Evolutionary conservation across 2,113 vertebrate species (phyloP).

Genomic region (Emydocephalus ijimae): DNA sequence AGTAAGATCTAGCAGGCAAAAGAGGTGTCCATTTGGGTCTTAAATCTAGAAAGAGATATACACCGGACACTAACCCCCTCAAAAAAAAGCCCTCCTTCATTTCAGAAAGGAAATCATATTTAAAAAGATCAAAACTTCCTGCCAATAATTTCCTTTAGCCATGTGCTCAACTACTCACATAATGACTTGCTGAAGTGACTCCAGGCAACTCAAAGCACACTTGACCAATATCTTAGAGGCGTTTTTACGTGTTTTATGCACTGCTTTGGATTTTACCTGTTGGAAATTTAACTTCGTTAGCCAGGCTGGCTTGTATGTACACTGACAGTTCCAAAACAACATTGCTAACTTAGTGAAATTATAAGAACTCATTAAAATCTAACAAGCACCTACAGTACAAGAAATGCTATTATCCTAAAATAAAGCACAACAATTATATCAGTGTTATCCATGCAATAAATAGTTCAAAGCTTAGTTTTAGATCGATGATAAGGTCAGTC

Average conservation of each 20-base stretch:
- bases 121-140: not conserved
- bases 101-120: not conserved
- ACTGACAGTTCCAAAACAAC: not conserved
- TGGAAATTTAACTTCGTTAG: not conserved
- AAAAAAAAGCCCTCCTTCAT: not conserved
- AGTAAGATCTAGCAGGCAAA: not conserved
- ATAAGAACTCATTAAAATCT: not conserved
- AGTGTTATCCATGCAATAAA: not conserved
- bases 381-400: not conserved
- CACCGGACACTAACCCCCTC: not conserved
- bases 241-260: not conserved
- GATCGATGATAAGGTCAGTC: not conserved
- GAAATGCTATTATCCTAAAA: not conserved
- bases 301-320: not conserved
- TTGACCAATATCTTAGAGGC: not conserved
- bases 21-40: not conserved
- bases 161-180: not conserved
- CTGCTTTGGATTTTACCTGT: not conserved
- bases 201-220: not conserved
- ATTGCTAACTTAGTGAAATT: not conserved
- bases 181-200: not conserved
- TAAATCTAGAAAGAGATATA: not conserved
- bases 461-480: not conserved
- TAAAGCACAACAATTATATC: not conserved
- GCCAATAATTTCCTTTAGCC: not conserved